Evolutionary conservation across 1,140 invertebrate genomes (phyloP).

Genomic region (Nephila pilipes): DNA sequence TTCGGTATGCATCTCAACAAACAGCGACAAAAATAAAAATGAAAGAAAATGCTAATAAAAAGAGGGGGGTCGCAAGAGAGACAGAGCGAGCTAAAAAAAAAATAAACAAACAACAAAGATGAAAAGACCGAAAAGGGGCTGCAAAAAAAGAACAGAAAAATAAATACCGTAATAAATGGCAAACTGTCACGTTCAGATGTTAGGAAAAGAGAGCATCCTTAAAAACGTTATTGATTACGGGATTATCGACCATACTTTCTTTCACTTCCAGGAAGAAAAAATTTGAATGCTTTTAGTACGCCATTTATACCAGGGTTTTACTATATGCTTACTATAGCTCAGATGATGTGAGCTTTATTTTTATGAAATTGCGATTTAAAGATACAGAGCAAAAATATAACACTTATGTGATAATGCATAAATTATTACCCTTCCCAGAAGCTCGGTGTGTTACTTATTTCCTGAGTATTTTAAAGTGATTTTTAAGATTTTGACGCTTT

Average conservation of each 20-base stretch:
- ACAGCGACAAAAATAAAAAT: slow-evolving; percentile 28
- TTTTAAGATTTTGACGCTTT: not conserved
- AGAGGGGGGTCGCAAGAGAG: not conserved
- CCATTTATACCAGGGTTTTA: slow-evolving; percentile 34
- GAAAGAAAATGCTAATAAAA: slow-evolving; percentile 18
- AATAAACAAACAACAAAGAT: slow-evolving; percentile 13
- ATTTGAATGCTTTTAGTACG: slow-evolving; percentile 47
- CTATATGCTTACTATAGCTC: slow-evolving; percentile 2
- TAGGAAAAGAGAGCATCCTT: slow-evolving; percentile 73
- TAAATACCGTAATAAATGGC: slow-evolving; percentile 76
- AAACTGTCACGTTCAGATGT: slow-evolving; percentile 75
- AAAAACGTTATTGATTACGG: slow-evolving; percentile 76
- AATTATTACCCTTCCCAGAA: not conserved
- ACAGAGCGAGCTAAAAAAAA: slow-evolving; percentile 24
- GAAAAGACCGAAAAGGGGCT: slow-evolving; percentile 31
- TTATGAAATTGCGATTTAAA: slow-evolving; percentile 2
- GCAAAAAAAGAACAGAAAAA: slow-evolving; percentile 44
- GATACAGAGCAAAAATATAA: not conserved
- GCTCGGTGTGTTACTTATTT: too few relatives aligned
- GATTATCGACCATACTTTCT: slow-evolving; percentile 70
- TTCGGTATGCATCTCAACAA: slow-evolving; percentile 48
- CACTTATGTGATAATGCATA: slow-evolving; percentile 11
- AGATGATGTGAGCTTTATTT: slow-evolving; percentile 22
- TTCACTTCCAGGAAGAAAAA: slow-evolving; percentile 58
- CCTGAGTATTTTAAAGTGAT: not conserved